phyloP scores from a whole-genome alignment of 2,888 invertebrate genomes.

The Lymantria dispar region DNA sequence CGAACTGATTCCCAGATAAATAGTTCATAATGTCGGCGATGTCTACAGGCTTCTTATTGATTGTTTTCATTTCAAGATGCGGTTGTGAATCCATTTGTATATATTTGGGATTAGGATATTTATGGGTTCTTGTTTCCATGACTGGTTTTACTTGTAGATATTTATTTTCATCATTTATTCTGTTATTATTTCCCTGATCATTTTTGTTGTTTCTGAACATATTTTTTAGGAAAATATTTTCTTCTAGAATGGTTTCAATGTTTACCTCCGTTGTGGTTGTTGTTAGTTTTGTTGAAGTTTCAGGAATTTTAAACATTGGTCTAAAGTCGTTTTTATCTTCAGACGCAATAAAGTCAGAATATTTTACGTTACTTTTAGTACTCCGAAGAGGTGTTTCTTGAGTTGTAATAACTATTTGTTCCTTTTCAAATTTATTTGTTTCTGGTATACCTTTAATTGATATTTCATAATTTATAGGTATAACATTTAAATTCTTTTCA shows the following conservation, averaged over 20 bases:
- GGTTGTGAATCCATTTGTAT: constrained; percentile 47
- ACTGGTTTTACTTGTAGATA: constrained; percentile 31
- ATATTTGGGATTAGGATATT: constrained; percentile 50
- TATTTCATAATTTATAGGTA: constrained; percentile 26
- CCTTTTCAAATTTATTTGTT: constrained; percentile 25
- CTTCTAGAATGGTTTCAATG: constrained; percentile 49
- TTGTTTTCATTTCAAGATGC: constrained; percentile 47
- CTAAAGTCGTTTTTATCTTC: constrained; percentile 45
- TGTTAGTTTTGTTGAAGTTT: constrained; percentile 16
- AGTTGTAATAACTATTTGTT: constrained; percentile 31
- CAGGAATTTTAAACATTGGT: constrained; percentile 34
- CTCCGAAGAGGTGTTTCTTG: constrained; percentile 30
- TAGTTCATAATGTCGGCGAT: constrained; percentile 62
- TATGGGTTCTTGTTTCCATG: constrained; percentile 45
- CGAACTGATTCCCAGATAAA: constrained; percentile 66
- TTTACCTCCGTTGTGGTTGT: constrained; percentile 31
- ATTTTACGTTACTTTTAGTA: constrained; percentile 26
- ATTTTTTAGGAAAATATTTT: constrained; percentile 67
- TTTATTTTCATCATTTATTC: constrained; percentile 30
- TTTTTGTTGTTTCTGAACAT: constrained; percentile 43
- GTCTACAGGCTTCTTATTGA: constrained; percentile 55
- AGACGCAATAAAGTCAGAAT: constrained; percentile 40
- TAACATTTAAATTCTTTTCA: constrained; percentile 23
- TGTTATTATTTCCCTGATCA: constrained; percentile 29
- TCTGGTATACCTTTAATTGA: constrained; percentile 19